These are phyloP conservation scores for Dendrolimus houi DNA, from an alignment of 2,888 invertebrate genomes.

Conservation along the genomic window DNA sequence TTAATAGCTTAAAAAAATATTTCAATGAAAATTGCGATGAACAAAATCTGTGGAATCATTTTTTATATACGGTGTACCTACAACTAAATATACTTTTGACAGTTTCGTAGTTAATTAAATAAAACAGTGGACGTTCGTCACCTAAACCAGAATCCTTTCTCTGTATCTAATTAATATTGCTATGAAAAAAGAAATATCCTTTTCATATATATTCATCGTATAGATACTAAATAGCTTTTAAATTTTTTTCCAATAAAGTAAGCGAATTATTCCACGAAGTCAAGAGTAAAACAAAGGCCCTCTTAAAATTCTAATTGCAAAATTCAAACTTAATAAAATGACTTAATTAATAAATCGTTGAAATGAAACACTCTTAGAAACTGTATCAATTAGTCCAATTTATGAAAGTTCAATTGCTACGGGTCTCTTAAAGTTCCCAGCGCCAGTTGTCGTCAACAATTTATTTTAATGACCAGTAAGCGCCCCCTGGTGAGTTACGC, in stretches of 20 bases:
- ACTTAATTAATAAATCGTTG: constrained; percentile 15
- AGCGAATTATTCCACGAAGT: constrained; percentile 16
- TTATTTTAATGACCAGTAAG: constrained; percentile 51
- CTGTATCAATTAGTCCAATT: constrained; percentile 29
- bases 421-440: constrained; percentile 17
- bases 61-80: too few species aligned
- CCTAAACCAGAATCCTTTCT: too few species aligned
- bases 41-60: too few species aligned
- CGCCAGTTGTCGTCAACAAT: constrained; percentile 57
- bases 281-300: neutral
- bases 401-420: constrained; percentile 16
- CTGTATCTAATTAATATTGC: too few species aligned
- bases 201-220: too few species aligned
- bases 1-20: too few species aligned
- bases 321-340: neutral
- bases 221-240: too few species aligned
- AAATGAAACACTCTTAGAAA: constrained; percentile 22
- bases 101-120: too few species aligned
- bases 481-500: constrained; percentile 38
- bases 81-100: too few species aligned
- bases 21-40: too few species aligned
- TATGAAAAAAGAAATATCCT: too few species aligned
- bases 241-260: neutral
- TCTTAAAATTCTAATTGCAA: neutral
- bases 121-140: too few species aligned